Evolutionary conservation across 2,888 invertebrate species (phyloP).

Genomic region (Agonopterix heracliana): DNA sequence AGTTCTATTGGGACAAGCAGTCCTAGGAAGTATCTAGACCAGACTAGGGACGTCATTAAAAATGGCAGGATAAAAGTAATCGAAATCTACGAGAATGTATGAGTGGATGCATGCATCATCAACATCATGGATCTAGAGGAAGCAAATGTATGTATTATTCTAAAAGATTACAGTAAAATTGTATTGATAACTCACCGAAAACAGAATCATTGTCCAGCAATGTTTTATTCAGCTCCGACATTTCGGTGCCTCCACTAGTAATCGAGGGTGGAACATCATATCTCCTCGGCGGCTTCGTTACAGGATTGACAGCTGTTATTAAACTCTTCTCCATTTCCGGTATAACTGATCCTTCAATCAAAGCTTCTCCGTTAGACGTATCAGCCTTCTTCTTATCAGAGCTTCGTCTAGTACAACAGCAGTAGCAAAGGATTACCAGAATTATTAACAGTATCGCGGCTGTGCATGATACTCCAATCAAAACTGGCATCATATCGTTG

Average conservation of each 20-base stretch:
- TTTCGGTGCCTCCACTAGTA: conserved; percentile 82
- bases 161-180: too few species aligned
- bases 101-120: too few species aligned
- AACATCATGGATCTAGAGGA: too few species aligned
- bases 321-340: conserved; percentile 91
- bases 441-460: conserved; percentile 69
- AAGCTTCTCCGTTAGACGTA: conserved; percentile 79
- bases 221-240: conserved; percentile 88
- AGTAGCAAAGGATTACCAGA: conserved; percentile 71
- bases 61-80: too few species aligned
- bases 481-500: conserved; percentile 71
- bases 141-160: too few species aligned
- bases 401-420: conserved; percentile 71
- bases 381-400: conserved; percentile 77
- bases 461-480: conserved; percentile 68
- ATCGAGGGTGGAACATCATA: conserved; percentile 84
- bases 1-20: too few species aligned
- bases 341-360: conserved; percentile 84
- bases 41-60: too few species aligned
- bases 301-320: conserved; percentile 89
- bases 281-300: conserved; percentile 87
- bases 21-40: too few species aligned
- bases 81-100: too few species aligned
- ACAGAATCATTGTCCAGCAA: conserved; percentile 87
- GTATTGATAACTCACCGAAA: conserved; percentile 77